Conservation (phyloP, 2,888 invertebrate genomes). For the Pandemis heparana region DNA sequence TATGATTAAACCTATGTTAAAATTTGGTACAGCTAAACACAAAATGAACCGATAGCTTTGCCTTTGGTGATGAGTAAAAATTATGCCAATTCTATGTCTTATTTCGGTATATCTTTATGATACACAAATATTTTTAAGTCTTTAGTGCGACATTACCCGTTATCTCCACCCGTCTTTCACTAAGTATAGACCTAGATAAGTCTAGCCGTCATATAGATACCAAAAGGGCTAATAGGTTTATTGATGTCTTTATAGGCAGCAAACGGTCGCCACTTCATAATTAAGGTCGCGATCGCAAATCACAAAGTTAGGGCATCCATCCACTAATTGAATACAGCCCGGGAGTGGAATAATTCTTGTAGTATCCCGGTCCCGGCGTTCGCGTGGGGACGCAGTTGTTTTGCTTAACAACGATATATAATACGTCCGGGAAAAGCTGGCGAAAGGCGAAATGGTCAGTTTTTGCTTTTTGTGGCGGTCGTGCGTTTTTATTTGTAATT, state of each 20-base stretch:
- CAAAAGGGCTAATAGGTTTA: slow-evolving; percentile 23
- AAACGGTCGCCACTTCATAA: slow-evolving; percentile 24
- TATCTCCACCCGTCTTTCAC: neutral
- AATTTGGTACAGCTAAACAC: too few species aligned
- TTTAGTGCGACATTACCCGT: too few species aligned
- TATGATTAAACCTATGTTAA: too few species aligned
- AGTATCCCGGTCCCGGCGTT: slow-evolving; percentile 22
- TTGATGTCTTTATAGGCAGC: slow-evolving; percentile 14
- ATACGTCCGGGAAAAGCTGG: slow-evolving; percentile 34
- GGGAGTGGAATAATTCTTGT: slow-evolving; percentile 35
- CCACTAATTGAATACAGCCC: slow-evolving; percentile 40
- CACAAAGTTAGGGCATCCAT: slow-evolving; percentile 32
- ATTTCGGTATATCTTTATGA: too few species aligned
- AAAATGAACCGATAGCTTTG: too few species aligned
- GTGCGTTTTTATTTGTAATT: slow-evolving; percentile 31
- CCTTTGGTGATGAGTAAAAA: too few species aligned
- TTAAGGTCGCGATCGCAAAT: slow-evolving; percentile 25
- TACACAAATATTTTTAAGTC: too few species aligned
- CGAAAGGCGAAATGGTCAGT: slow-evolving; percentile 28
- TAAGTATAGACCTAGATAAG: neutral
- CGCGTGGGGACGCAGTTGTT: slow-evolving; percentile 36
- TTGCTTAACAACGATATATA: slow-evolving; percentile 43
- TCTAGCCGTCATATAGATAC: slow-evolving; percentile 1
- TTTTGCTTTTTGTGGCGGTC: slow-evolving; percentile 28
- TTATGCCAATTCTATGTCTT: too few species aligned